Percentiles rank a stretch among this genome's conserved stretches.
phyloP scores from a whole-genome alignment of 1,140 invertebrate genomes.

The Thaumetopoea pityocampa region DNA sequence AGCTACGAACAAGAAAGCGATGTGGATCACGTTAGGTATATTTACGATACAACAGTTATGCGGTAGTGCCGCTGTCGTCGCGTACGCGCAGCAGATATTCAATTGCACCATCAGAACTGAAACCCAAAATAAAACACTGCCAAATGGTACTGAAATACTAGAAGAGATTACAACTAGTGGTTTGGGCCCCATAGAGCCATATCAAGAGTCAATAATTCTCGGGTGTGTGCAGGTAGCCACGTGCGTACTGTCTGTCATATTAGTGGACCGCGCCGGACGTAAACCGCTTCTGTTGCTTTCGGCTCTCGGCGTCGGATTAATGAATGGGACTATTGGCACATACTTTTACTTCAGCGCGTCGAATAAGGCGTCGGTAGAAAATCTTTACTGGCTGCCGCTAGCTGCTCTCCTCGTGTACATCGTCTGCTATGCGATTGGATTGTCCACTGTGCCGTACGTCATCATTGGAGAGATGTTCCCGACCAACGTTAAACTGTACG shows the following conservation, averaged over 20 bases:
- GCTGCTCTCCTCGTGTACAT: slow-evolving; percentile 82
- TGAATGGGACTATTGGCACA: slow-evolving; percentile 76
- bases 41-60: slow-evolving; percentile 86
- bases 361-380: slow-evolving; percentile 40
- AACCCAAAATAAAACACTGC: slow-evolving; percentile 4
- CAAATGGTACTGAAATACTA: slow-evolving; percentile 29
- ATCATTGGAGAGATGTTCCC: slow-evolving; percentile 87
- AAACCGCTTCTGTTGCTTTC: slow-evolving; percentile 81
- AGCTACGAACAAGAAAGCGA: slow-evolving; percentile 79
- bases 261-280: slow-evolving; percentile 84
- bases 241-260: slow-evolving; percentile 77
- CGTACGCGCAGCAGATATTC: slow-evolving; percentile 86
- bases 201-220: slow-evolving; percentile 80
- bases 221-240: slow-evolving; percentile 81
- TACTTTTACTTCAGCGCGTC: slow-evolving; percentile 74
- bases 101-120: slow-evolving; percentile 50
- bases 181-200: slow-evolving; percentile 63
- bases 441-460: slow-evolving; percentile 83
- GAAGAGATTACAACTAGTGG: slow-evolving; percentile 20
- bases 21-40: slow-evolving; percentile 78
- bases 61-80: slow-evolving; percentile 84
- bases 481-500: slow-evolving; percentile 81
- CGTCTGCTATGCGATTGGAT: slow-evolving; percentile 81
- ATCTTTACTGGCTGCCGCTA: slow-evolving; percentile 79
- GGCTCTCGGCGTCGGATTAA: slow-evolving; percentile 73